phyloP scores from a whole-genome alignment of 2,888 invertebrate species.

The Scelioninae gen. 1 region DNA sequence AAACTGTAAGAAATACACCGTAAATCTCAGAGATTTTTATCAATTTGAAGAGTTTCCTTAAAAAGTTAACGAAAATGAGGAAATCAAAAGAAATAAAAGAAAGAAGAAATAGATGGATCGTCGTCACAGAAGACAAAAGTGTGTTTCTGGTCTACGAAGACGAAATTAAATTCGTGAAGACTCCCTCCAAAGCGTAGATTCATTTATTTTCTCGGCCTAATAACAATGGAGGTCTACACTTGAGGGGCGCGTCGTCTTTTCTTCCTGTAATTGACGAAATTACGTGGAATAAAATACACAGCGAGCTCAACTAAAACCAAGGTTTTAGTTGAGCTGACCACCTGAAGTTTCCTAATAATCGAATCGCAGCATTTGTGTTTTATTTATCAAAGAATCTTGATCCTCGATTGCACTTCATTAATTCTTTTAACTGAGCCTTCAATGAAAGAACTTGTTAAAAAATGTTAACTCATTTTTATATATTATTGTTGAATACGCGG shows the following conservation, averaged over 20 bases:
- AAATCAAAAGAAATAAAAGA: background rate
- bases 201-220: conserved; percentile 58
- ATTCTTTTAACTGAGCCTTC: background rate
- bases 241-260: conserved; percentile 34
- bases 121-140: conserved; percentile 46
- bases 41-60: no score
- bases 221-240: conserved; percentile 45
- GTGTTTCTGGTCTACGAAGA: conserved; percentile 34
- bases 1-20: no score
- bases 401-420: background rate
- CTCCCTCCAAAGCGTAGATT: conserved; percentile 26
- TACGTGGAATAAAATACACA: conserved; percentile 32
- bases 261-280: conserved; percentile 56
- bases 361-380: conserved; percentile 2
- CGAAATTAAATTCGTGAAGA: conserved; percentile 53
- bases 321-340: conserved; percentile 2
- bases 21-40: no score
- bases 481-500: no score
- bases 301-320: no score
- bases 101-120: conserved; percentile 30
- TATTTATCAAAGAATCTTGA: conserved; percentile 25
- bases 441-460: background rate
- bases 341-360: background rate
- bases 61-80: background rate
- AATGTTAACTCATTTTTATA: no score